Evolutionary conservation across 1,140 invertebrate species (phyloP).

Genomic region (Reticulitermes speratus): DNA sequence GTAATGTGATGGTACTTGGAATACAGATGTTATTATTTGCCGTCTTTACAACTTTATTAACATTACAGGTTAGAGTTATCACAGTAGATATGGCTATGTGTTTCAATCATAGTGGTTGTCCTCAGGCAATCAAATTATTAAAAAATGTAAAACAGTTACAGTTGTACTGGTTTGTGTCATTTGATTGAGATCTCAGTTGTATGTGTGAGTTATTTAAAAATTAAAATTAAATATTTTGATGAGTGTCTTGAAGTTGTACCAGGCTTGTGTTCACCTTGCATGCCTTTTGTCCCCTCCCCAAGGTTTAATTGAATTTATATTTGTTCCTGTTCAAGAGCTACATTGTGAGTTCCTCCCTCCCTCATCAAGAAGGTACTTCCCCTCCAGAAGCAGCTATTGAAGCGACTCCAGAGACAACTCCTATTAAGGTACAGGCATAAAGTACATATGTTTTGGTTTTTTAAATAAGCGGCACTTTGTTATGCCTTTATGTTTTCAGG

Average conservation of each 20-base stretch:
- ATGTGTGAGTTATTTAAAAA: neutral
- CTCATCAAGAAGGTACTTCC: constrained; percentile 56
- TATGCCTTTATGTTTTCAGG: no score
- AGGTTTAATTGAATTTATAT: neutral
- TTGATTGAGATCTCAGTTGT: no score
- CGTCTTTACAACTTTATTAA: no score
- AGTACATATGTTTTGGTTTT: neutral
- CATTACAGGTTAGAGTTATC: no score
- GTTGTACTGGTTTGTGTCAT: no score
- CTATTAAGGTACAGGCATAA: constrained; percentile 58
- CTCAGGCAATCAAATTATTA: no score
- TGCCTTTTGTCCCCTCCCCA: neutral
- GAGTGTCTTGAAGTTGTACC: neutral
- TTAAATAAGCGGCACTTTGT: neutral
- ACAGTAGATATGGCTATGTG: no score
- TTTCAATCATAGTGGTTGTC: no score
- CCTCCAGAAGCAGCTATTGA: constrained; percentile 81
- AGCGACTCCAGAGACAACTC: constrained; percentile 84
- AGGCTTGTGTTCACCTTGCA: neutral
- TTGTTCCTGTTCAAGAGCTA: constrained; percentile 35
- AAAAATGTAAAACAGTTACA: no score
- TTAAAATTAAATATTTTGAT: no score
- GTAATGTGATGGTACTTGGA: no score
- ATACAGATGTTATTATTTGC: no score
- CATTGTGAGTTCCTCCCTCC: constrained; percentile 38